Evolutionary conservation across 2,797 vertebrate species (phyloP).

Genomic region (Monodelphis domestica): DNA sequence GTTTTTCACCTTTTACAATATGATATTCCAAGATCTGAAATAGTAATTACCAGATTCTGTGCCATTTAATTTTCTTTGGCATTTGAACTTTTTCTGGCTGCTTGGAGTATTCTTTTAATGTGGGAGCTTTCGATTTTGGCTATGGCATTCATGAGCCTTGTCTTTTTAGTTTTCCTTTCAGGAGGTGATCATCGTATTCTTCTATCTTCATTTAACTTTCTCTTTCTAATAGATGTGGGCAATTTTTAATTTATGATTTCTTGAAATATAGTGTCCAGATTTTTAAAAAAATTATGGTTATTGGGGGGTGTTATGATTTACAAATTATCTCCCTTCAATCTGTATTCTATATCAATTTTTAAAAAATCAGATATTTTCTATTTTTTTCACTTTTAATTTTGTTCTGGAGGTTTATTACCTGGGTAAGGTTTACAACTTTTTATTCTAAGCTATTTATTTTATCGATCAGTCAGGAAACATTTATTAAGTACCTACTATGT

Average conservation of each 20-base stretch:
- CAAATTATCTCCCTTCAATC: neutral
- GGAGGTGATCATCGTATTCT: neutral
- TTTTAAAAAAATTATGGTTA: too few species aligned
- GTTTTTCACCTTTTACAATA: neutral
- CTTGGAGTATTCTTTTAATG: neutral
- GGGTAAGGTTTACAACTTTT: neutral
- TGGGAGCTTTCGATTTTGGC: neutral
- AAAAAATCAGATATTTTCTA: too few species aligned
- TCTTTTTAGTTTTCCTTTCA: neutral
- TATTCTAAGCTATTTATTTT: neutral
- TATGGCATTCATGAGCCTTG: neutral
- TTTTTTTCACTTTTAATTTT: neutral
- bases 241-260: neutral
- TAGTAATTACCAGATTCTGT: neutral
- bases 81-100: neutral
- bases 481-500: neutral
- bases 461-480: neutral
- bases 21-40: neutral
- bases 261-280: too few species aligned
- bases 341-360: neutral
- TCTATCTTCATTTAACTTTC: neutral
- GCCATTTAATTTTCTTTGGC: neutral
- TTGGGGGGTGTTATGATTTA: neutral
- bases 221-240: neutral
- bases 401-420: neutral